Evolutionary conservation across 1,140 invertebrate genomes (phyloP).

Genomic region (Listronotus bonariensis): DNA sequence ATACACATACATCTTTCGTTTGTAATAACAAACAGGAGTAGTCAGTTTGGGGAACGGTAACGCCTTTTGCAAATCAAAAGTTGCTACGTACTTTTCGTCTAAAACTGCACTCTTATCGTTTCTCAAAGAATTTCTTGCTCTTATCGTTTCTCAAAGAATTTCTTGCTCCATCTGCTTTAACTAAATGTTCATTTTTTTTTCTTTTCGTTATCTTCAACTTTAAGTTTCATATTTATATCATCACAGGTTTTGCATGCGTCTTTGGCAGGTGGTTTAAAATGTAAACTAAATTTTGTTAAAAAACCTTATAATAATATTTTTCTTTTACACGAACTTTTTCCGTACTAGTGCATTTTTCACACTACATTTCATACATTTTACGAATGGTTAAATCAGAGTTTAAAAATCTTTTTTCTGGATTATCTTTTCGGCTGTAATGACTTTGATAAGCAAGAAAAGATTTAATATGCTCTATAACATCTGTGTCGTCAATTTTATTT

Average conservation of each 20-base stretch:
- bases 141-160: constrained; percentile 14
- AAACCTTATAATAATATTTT: constrained; percentile 22
- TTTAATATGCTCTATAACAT: constrained; percentile 32
- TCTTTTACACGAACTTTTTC: neutral
- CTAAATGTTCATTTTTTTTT: constrained; percentile 22
- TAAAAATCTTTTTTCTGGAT: constrained; percentile 25
- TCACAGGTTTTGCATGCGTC: constrained; percentile 19
- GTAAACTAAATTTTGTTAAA: constrained; percentile 27
- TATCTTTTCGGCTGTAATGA: constrained; percentile 32
- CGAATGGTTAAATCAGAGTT: constrained; percentile 27
- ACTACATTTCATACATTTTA: constrained; percentile 18
- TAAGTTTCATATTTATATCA: constrained; percentile 8
- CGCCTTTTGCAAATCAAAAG: constrained; percentile 32
- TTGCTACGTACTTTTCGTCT: neutral
- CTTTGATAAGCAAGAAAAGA: constrained; percentile 29
- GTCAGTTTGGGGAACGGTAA: constrained; percentile 23
- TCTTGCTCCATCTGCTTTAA: neutral
- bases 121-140: constrained; percentile 4
- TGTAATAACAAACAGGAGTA: constrained; percentile 23
- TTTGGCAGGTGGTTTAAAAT: constrained; percentile 22
- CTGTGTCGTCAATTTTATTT: constrained; percentile 21
- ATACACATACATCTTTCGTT: constrained; percentile 27
- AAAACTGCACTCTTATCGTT: neutral
- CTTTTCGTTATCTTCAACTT: constrained; percentile 32
- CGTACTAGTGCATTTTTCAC: constrained; percentile 19